Percentiles rank a stretch among this genome's conserved stretches.
These are phyloP conservation scores for Drosophila pectinifera DNA, from an alignment of 1,140 invertebrate genomes.

Conservation along the genomic window DNA sequence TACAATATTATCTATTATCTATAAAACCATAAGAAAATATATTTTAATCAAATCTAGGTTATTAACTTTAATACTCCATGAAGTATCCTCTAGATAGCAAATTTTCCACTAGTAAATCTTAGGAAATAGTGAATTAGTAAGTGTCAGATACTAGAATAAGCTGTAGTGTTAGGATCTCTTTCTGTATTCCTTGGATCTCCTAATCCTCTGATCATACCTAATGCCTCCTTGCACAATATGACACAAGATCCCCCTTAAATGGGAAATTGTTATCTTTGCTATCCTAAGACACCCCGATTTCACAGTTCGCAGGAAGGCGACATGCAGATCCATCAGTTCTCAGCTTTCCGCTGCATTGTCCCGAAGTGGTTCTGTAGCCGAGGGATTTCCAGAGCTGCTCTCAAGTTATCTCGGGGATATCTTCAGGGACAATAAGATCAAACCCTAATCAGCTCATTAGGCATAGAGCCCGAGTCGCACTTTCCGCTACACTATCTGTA, in stretches of 20 bases:
- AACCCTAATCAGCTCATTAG: slow-evolving; percentile 53
- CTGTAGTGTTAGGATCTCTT: neutral
- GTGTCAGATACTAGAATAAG: no score
- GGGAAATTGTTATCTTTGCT: neutral
- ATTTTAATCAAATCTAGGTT: no score
- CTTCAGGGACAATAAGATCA: slow-evolving; percentile 36
- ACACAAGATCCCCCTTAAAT: slow-evolving; percentile 2
- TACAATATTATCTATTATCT: no score
- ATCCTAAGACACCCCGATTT: slow-evolving; percentile 6
- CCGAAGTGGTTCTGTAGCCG: neutral
- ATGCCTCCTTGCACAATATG: neutral
- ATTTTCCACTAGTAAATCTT: no score
- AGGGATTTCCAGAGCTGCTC: slow-evolving; percentile 4
- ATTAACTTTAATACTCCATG: no score
- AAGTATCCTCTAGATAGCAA: neutral
- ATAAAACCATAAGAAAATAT: no score
- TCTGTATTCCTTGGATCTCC: neutral
- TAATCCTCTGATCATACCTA: neutral
- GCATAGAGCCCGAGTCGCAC: slow-evolving; percentile 20
- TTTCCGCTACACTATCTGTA: slow-evolving; percentile 31
- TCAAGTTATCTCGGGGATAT: slow-evolving; percentile 16
- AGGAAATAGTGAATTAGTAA: no score
- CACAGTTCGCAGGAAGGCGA: slow-evolving; percentile 26
- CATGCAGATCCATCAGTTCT: slow-evolving; percentile 20
- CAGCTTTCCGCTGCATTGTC: slow-evolving; percentile 15